phyloP scores from a whole-genome alignment of 2,113 vertebrate species.

The Epinephelus lanceolatus region DNA sequence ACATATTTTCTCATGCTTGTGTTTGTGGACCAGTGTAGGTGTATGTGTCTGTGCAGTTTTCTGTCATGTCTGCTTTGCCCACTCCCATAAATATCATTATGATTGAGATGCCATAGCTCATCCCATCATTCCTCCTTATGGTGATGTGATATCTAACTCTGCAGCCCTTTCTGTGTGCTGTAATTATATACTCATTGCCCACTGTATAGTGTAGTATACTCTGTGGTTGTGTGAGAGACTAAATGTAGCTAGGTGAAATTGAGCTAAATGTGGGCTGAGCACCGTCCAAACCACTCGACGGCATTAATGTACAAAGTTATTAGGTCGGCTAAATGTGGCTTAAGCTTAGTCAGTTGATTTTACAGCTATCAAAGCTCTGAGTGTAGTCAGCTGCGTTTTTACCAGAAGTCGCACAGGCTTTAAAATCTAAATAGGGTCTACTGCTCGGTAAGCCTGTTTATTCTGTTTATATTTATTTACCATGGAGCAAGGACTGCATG shows the following conservation, averaged over 20 bases:
- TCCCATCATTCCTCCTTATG: conserved; percentile 27
- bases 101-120: conserved; percentile 19
- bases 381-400: not conserved
- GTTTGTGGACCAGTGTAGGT: not conserved
- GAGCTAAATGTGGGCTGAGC: not conserved
- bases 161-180: conserved; percentile 11
- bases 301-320: not conserved
- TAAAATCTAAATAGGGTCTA: not conserved
- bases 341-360: conserved; percentile 6
- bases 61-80: conserved; percentile 10
- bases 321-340: conserved; percentile 3
- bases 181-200: conserved; percentile 2
- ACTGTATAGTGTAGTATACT: not conserved
- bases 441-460: not conserved
- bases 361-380: not conserved
- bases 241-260: not conserved
- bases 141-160: conserved; percentile 22
- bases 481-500: not conserved
- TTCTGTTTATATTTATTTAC: not conserved
- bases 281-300: not conserved
- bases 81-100: conserved; percentile 20
- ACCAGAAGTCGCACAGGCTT: not conserved
- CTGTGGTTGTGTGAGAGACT: not conserved
- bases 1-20: conserved; percentile 13
- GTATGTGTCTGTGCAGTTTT: not conserved